Evolutionary conservation across 2,113 vertebrate species (phyloP).

Genomic region (Laticauda laticaudata): DNA sequence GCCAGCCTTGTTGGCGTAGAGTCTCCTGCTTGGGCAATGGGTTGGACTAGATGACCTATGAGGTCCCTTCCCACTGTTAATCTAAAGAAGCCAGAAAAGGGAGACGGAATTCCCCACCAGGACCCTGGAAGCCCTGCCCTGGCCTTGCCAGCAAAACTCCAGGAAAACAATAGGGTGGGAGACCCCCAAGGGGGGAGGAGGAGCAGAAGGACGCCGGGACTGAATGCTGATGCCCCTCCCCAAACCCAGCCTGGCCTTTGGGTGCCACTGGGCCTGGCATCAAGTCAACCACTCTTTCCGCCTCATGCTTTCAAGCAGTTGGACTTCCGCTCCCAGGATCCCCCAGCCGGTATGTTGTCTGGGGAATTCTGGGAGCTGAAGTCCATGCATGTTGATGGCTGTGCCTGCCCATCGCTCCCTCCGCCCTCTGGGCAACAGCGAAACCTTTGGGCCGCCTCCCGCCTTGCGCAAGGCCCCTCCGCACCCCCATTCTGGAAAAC

Average conservation of each 20-base stretch:
- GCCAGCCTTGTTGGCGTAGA: not conserved
- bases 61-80: too few species aligned
- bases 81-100: not conserved
- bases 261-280: not conserved
- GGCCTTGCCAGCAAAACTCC: not conserved
- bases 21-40: too few species aligned
- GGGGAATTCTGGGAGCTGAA: not conserved
- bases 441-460: not conserved
- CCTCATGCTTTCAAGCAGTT: too few species aligned
- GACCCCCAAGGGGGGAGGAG: not conserved
- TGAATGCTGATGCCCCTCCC: not conserved
- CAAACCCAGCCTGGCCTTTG: not conserved
- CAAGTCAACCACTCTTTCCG: not conserved
- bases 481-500: conserved; percentile 57
- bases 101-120: not conserved
- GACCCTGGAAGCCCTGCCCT: not conserved
- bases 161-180: not conserved
- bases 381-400: not conserved
- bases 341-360: not conserved
- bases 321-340: too few species aligned
- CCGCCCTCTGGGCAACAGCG: not conserved
- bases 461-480: conserved; percentile 54
- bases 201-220: not conserved
- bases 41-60: too few species aligned
- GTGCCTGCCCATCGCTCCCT: not conserved